Evolutionary conservation across 1,140 invertebrate species (phyloP), one percentile per base, ranked within the genome.

Genomic region (Halictus rubicundus): DNA sequence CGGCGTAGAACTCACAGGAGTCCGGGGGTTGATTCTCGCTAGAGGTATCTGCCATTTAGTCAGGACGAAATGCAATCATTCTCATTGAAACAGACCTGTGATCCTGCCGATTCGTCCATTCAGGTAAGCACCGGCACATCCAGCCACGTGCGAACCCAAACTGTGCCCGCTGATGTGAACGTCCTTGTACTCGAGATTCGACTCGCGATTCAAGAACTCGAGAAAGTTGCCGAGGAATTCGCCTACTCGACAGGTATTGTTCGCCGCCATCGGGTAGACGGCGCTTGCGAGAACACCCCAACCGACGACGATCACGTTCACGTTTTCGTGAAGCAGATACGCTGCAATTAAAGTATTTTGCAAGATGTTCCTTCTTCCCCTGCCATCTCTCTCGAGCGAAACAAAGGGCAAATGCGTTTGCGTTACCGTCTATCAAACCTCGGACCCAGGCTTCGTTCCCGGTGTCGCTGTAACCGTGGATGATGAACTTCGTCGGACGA

Each of bases 111-210:
- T 89, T 65, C 87, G 83, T 7, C 90, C 84, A 14, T 90, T 84
- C 12, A 89, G 68, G 69, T 85, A 90, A 23, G 88, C 84, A 0
- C 96, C 97, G 0, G 96, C 94, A 78, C 96, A 96, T 0, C 96
- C 96, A 0, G 96, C 95, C 19, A 97, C 96, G 86, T 98, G 97
- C 0, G 96, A 95, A 0, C 97, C 97, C 19, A 98, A 92, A 68
- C 96, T 97, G 91, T 97, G 97, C 0, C 97, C 97, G 72, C 97
- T 95, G 1, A 98, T 90, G 89, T 98, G 96, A 78, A 96, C 94
- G 49, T 94, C 92, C 59, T 90, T 90, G 65, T 88, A 90, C 6
- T 94, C 90, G 9, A 92, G 82, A 49, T 92, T 92, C 14, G 89
- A 91, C 52, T 91, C 90, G 7, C 89, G 87, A 25, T 86, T 89